Evolutionary conservation across 2,113 vertebrate genomes (phyloP).

Genomic region (Carettochelys insculpta): DNA sequence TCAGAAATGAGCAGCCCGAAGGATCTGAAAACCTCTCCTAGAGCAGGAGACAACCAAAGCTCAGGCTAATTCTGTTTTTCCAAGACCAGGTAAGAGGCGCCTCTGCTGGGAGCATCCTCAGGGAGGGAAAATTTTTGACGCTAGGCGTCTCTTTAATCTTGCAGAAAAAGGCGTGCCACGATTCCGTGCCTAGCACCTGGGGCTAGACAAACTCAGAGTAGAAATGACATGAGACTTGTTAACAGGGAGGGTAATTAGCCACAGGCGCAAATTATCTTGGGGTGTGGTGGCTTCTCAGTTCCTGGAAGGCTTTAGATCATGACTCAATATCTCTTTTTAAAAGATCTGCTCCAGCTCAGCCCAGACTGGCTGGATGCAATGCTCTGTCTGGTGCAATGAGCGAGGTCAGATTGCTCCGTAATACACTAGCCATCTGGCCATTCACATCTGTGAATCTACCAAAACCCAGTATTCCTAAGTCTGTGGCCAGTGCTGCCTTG

Average conservation of each 20-base stretch:
- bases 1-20: not conserved
- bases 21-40: not conserved
- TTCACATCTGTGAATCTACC: too few species aligned
- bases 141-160: not conserved
- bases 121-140: not conserved
- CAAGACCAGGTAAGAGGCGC: too few species aligned
- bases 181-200: not conserved
- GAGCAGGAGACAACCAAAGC: not conserved
- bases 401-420: rapidly evolving
- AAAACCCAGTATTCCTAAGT: too few species aligned
- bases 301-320: not conserved
- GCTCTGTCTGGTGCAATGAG: rapidly evolving
- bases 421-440: not conserved
- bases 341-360: not conserved
- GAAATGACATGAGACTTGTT: not conserved
- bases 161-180: too few species aligned
- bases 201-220: not conserved
- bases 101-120: not conserved
- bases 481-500: not conserved
- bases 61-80: too few species aligned
- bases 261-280: not conserved
- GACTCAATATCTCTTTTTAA: not conserved
- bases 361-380: not conserved
- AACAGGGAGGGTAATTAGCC: not conserved
- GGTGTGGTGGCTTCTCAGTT: not conserved